Conservation (phyloP, 2,113 vertebrate species). For the Mugil cephalus region DNA sequence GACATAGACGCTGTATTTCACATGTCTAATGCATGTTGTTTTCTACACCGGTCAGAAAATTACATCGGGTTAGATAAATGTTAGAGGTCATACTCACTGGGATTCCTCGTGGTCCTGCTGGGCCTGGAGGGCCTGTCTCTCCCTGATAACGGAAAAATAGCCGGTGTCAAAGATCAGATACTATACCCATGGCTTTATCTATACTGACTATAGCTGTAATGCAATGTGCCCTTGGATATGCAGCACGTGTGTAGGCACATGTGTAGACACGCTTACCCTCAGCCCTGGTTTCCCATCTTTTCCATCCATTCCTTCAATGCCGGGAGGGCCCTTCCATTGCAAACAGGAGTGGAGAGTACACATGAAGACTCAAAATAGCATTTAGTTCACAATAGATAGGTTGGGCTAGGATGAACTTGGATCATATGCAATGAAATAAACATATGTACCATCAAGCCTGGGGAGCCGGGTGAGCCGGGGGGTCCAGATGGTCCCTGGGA, state of each 20-base stretch:
- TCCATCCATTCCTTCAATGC: conserved; percentile 92
- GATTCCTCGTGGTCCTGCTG: conserved; percentile 89
- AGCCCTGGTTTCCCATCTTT: conserved; percentile 93
- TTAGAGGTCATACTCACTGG: conserved; percentile 82
- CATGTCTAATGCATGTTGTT: conserved; percentile 4
- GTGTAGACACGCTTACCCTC: conserved; percentile 84
- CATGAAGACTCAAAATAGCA: not conserved
- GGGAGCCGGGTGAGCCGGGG: conserved; percentile 87
- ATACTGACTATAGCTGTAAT: too few relatives aligned
- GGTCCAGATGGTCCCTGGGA: conserved; percentile 84
- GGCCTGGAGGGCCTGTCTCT: conserved; percentile 87
- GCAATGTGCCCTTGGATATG: not conserved
- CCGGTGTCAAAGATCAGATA: conserved; percentile 25
- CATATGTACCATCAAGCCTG: conserved; percentile 82
- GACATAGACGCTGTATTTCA: not conserved
- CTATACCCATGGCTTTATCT: not conserved
- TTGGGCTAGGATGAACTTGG: not conserved
- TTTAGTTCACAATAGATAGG: not conserved
- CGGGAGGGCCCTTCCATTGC: conserved; percentile 88
- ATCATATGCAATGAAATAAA: not conserved
- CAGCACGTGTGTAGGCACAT: not conserved
- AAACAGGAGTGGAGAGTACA: conserved; percentile 3
- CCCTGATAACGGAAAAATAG: conserved; percentile 83
- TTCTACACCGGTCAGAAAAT: not conserved
- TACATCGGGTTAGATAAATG: not conserved